Evolutionary conservation across 2,888 invertebrate species (phyloP), one percentile per base, ranked within the genome.

Genomic region (Drosophila recens): DNA sequence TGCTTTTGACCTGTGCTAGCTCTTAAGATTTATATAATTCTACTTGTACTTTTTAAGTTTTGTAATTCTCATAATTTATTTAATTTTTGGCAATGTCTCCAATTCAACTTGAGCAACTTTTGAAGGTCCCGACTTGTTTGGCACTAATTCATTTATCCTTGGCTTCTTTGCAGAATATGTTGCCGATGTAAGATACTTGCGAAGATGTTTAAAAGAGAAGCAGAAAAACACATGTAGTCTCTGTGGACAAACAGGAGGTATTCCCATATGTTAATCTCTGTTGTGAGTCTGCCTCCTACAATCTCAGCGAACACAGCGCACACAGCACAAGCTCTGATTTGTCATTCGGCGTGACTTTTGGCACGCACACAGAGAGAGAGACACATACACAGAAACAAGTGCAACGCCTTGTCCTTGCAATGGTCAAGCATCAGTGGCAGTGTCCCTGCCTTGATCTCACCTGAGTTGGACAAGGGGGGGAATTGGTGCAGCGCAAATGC

Each of bases 281-380:
- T 20, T 52, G 17, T 43, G 61, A 42, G 43, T 27, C 30, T 15
- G 8, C 23, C 4, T 4, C 11, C 15, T 17, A 49, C 58, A 49
- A 65, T 51, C 58, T 51, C 42, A 36, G 43, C 15, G 10, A 17
- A 20, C 43, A 53, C 33, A 45, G 64, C 78, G 63, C 40, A 20
- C 46, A 53, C 33, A 36, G 38, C 30, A 56, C 62, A 43, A 30
- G 13, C 67, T 58, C 64, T 65, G 82, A 77, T 72, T 77, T 79
- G 79, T 78, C 79, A 81, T 79, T 62, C 82, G 61, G 79, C 58
- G 82, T 73, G 79, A 81, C 73, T 79, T 78, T 79, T 81, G 79
- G 62, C 79, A 79, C 79, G 73, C 82, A 75, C 42, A 23, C 45
- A 59, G 23, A 43, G 10, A 23, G 42, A 59, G 23, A 43, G 10